A percentile compares a stretch with the other conserved stretches of the same genome.
phyloP scores from a whole-genome alignment of 2,113 vertebrate species.

The Misgurnus anguillicaudatus region DNA sequence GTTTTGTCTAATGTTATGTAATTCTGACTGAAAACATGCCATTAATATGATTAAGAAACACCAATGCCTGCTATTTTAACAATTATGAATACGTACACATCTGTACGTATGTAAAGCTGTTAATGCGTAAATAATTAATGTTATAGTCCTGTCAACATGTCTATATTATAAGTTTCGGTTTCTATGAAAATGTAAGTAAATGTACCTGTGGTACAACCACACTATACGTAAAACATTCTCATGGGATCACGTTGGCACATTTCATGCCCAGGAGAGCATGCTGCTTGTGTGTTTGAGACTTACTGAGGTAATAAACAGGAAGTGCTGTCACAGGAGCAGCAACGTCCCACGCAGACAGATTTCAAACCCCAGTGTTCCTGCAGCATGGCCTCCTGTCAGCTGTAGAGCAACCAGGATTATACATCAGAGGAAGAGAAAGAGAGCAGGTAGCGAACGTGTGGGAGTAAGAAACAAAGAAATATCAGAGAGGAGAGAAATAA shows the following conservation, averaged over 20 bases:
- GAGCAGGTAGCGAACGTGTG: background rate
- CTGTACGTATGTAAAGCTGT: no score
- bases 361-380: constrained; percentile 54
- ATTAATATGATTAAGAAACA: no score
- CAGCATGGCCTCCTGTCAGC: constrained; percentile 48
- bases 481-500: background rate
- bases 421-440: constrained; percentile 43
- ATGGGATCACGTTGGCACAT: background rate
- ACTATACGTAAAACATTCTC: no score
- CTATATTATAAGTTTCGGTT: no score
- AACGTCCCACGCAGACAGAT: constrained; percentile 44
- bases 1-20: no score
- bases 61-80: no score
- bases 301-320: constrained; percentile 6
- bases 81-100: no score
- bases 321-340: constrained; percentile 22
- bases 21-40: no score
- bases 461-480: background rate
- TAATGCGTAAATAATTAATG: no score
- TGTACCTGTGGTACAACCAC: background rate
- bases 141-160: no score
- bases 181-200: background rate
- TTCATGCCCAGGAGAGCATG: background rate
- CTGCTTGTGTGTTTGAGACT: constrained; percentile 19
- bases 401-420: constrained; percentile 36